A percentile compares a stretch with the other conserved stretches of the same genome.
Evolutionary conservation across 64 coral and sea anemone genomes (phyloP).

Genomic region (Trachythela sp.): DNA sequence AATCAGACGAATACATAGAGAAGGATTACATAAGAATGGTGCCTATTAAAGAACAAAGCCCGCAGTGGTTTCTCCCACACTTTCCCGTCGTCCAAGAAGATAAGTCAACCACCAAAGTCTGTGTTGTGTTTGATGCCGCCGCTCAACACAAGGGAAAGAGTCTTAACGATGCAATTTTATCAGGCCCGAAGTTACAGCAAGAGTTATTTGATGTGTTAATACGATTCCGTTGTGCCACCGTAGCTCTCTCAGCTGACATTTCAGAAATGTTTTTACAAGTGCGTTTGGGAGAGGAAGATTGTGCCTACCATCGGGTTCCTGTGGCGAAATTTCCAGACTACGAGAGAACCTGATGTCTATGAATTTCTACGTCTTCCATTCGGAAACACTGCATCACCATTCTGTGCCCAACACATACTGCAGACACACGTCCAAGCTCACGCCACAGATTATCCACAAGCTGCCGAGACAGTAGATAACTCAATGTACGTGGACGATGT

Average conservation of each 20-base stretch:
- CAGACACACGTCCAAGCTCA: constrained; percentile 41
- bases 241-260: constrained; percentile 59
- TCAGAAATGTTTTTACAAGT: constrained; percentile 68
- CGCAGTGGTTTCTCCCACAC: background rate
- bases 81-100: background rate
- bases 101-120: constrained; percentile 34
- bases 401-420: constrained; percentile 36
- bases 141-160: constrained; percentile 47
- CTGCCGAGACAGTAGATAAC: constrained; percentile 2
- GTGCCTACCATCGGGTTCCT: constrained; percentile 46
- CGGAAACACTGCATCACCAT: constrained; percentile 43
- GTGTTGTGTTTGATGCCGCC: constrained; percentile 39
- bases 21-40: background rate
- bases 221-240: constrained; percentile 37
- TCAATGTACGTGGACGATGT: constrained; percentile 1
- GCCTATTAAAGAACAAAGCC: background rate
- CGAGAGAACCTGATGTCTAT: constrained; percentile 36
- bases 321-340: constrained; percentile 49
- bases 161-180: constrained; percentile 45
- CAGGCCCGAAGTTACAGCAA: constrained; percentile 46
- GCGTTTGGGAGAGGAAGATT: constrained; percentile 33
- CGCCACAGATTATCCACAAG: background rate
- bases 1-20: background rate
- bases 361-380: constrained; percentile 47
- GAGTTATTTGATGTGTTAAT: constrained; percentile 41